Evolutionary conservation across 2,888 invertebrate species (phyloP).

Genomic region (Mongoloraphidia duomilia): DNA sequence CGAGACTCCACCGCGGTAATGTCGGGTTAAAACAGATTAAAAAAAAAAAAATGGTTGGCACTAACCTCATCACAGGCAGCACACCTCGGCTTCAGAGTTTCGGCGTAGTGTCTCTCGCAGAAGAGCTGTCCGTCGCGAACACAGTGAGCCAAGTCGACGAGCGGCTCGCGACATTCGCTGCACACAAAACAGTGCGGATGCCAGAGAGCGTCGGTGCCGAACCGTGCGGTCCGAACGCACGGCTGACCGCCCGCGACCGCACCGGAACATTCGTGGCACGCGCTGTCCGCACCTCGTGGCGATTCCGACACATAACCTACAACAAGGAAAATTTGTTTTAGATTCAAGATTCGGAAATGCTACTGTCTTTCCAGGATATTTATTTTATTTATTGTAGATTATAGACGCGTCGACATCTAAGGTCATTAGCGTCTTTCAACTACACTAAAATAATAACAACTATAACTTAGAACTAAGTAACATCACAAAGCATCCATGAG

Average conservation of each 20-base stretch:
- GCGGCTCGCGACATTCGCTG: slow-evolving; percentile 72
- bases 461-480: no score
- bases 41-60: slow-evolving; percentile 14
- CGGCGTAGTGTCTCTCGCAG: slow-evolving; percentile 94
- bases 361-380: no score
- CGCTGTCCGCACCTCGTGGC: slow-evolving; percentile 35
- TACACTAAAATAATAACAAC: no score
- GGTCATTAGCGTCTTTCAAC: no score
- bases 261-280: slow-evolving; percentile 73
- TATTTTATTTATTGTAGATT: no score
- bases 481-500: no score
- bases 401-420: no score
- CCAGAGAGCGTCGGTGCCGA: slow-evolving; percentile 47
- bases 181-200: slow-evolving; percentile 92
- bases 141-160: slow-evolving; percentile 95
- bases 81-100: slow-evolving; percentile 88
- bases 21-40: slow-evolving; percentile 4
- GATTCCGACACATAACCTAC: slow-evolving; percentile 47
- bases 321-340: slow-evolving; percentile 14
- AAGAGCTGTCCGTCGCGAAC: slow-evolving; percentile 74
- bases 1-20: no score
- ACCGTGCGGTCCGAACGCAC: slow-evolving; percentile 71
- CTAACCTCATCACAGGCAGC: slow-evolving; percentile 96
- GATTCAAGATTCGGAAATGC: no score
- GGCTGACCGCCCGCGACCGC: slow-evolving; percentile 66